A percentile compares a stretch with the other conserved stretches of the same genome.
phyloP scores from a whole-genome alignment of 2,888 invertebrate genomes.

The Pharmacophagus antenor region DNA sequence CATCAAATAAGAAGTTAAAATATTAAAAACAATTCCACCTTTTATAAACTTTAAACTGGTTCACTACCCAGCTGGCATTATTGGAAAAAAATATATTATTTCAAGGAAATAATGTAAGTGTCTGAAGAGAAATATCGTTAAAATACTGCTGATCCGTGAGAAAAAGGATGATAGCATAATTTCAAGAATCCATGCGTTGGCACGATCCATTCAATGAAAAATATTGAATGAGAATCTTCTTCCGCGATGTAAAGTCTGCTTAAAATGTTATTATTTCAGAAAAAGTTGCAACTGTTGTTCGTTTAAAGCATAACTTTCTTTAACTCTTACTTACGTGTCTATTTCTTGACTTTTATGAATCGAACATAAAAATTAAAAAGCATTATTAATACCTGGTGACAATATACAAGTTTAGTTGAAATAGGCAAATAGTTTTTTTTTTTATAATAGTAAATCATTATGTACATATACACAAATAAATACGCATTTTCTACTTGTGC shows the following conservation, averaged over 20 bases:
- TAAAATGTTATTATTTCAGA: neutral
- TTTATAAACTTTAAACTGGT: too few relatives aligned
- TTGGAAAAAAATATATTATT: too few relatives aligned
- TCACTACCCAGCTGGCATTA: too few relatives aligned
- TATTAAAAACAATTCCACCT: too few relatives aligned
- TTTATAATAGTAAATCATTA: too few relatives aligned
- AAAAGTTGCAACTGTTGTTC: neutral
- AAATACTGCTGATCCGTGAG: constrained; percentile 5
- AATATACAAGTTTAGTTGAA: too few relatives aligned
- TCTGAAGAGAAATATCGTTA: neutral
- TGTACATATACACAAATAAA: too few relatives aligned
- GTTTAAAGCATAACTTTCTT: neutral
- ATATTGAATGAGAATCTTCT: neutral
- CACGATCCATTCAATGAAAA: constrained; percentile 5
- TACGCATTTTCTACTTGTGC: too few relatives aligned
- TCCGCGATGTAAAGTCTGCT: neutral
- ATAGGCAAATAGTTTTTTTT: too few relatives aligned
- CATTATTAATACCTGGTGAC: too few relatives aligned
- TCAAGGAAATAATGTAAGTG: neutral
- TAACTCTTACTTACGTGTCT: neutral
- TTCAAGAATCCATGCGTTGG: constrained; percentile 3
- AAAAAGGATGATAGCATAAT: constrained; percentile 3
- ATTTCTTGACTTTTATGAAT: neutral
- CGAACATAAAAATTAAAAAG: neutral
- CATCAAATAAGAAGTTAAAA: too few relatives aligned